Evolutionary conservation across 2,888 invertebrate genomes (phyloP), one percentile per base, ranked within the genome.

Genomic region (Papilio protenor): DNA sequence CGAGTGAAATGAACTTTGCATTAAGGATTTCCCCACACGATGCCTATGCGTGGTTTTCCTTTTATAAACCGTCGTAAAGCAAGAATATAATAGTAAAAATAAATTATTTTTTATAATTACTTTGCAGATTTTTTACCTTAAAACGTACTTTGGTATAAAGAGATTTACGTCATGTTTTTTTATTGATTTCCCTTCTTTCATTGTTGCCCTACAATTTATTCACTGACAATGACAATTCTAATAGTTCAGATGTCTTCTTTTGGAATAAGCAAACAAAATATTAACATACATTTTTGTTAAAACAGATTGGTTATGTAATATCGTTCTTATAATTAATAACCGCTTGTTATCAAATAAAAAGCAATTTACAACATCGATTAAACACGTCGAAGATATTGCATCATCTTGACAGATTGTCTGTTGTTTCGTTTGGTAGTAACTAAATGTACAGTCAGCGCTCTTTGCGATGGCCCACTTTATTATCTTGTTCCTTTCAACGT

Each of bases 321-420:
- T 27, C 1, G 27, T 61, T 33, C 33, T 1, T 6, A 8, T 33
- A 33, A 33, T 18, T 64, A 64, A 64, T 64, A 61, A 61, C 27
- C 3, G 61, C 14, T 61, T 59, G 21, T 59, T 64, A 64, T 64
- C 64, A 33, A 33, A 64, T 33, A 64, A 64, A 64, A 61, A 33
- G 23, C 33, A 59, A 33, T 33, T 64, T 18, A 33, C 33, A 33
- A 33, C 27, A 61, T 61, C 27, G 61, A 61, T 61, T 27, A 61
- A 61, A 61, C 64, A 64, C 64, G 64, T 64, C 64, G 64, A 40
- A 40, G 40, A 64, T 33, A 33, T 64, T 64, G 33, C 33, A 33
- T 64, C 33, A 64, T 1, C 64, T 0, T 33, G 18, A 61, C 61
- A 61, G 27, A 64, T 64, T 64, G 64, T 64, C 64, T 33, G 64